Base-by-base conservation (phyloP, 2,888 invertebrate species). In the Chrysomela aeneicollis region DNA sequence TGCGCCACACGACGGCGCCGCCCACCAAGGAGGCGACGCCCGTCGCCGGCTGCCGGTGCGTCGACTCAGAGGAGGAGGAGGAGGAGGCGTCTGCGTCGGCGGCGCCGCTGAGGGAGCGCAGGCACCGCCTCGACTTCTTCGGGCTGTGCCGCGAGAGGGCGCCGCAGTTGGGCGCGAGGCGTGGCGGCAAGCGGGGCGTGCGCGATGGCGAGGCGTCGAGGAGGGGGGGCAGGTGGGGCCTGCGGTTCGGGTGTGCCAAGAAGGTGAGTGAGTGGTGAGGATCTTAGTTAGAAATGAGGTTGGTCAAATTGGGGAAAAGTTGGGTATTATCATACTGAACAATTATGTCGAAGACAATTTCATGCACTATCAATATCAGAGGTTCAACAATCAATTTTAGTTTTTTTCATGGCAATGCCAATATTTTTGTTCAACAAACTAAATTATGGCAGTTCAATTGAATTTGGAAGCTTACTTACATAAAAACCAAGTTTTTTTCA, bases 221-320 rank as follows among this genome's bases (percentile, higher is more conserved):
- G 64, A 82, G 81, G 69, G 78, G 79, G 15, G 77, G 80, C 8
- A 82, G 81, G 73, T 83, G 82, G 82, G 76, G 77, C 30, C 76
- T 81, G 71, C 81, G 79, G 70, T 81, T 82, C 61, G 80, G 78
- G 63, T 82, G 77, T 64, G 71, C 78, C 26, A 82, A 81, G 62
- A 79, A 21, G 49, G 22, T 49, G n/a, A 49, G 19, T 10, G 10
- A 6, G n/a, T 42, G 42, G 3, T n/a, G n/a, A 26, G 4, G 26
- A 26, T 26, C 26, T n/a, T n/a, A n/a, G n/a, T n/a, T n/a, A n/a
- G n/a, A n/a, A n/a, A n/a, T n/a, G n/a, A n/a, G n/a, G n/a, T n/a
- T n/a, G n/a, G n/a, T n/a, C n/a, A n/a, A n/a, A n/a, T n/a, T n/a
- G n/a, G n/a, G n/a, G n/a, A n/a, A n/a, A n/a, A n/a, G n/a, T n/a